Evolutionary conservation across 2,888 invertebrate species (phyloP), one percentile per base, ranked within the genome.

Genomic region (Tenthredo mesomela): DNA sequence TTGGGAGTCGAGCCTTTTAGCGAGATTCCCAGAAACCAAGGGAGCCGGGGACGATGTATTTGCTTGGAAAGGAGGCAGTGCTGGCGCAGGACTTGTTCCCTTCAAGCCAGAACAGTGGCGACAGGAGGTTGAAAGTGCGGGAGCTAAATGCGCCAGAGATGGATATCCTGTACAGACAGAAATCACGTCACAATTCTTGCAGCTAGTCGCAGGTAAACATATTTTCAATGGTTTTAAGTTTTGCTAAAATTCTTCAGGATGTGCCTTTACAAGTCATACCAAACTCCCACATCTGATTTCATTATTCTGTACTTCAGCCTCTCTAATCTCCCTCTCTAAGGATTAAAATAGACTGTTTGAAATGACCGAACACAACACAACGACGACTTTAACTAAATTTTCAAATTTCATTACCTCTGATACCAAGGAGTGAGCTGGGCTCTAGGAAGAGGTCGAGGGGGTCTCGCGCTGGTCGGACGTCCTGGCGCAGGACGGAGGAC

Each of bases 401-500:
- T 21, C 1, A 9, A 33, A 78, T 25, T 9, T 29, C 1, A 61
- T 61, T 80, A 29, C 9, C 10, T 82, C 82, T 37, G 80, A 33
- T 82, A 54, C 73, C 2, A 37, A 93, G 92, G 89, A 54, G 78
- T 93, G 18, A 91, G 90, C 83, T 93, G 93, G 93, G 89, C 90
- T 0, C 86, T 93, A 9, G 93, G 93, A 43, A 88, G 90, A 25
- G 89, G 89, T 54, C 87, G 89, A 50, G 89, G 90, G 18, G 93
- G 93, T 1, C 85, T 92, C 3, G 87, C 93, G 73, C 86, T 93
- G 21, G 86, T 89, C 15, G 93, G 93, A 47, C 90, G 92, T 82
- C 92, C 93, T 3, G 93, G 93, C 4, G 91, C 92, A 18, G 93
- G 93, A 61, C 89, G 93, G 73, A 92, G 89, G 86, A 89, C 92